A percentile compares a stretch with the other conserved stretches of the same genome.
Evolutionary conservation across 1,140 invertebrate genomes (phyloP).

Genomic region (Batillaria attramentaria): DNA sequence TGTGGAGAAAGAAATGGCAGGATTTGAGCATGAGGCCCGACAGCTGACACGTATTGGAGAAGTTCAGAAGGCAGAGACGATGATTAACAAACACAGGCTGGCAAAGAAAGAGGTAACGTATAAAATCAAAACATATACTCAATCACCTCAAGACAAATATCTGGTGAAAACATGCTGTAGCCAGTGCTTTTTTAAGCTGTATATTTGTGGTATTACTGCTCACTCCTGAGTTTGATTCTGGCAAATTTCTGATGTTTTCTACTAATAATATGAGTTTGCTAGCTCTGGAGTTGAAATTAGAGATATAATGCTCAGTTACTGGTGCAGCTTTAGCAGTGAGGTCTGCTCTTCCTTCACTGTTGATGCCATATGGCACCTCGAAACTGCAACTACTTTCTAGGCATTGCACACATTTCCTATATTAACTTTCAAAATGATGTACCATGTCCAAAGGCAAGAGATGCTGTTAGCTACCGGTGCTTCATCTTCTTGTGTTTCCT

Average conservation of each 20-base stretch:
- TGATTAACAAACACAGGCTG: conserved; percentile 62
- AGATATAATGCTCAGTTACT: not conserved
- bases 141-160: not conserved
- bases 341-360: too few relatives aligned
- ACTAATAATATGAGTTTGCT: not conserved
- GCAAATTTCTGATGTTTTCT: conserved; percentile 3
- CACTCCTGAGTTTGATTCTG: conserved; percentile 21
- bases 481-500: too few relatives aligned
- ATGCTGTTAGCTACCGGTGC: too few relatives aligned
- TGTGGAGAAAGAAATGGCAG: conserved; percentile 47
- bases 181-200: not conserved
- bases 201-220: not conserved
- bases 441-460: too few relatives aligned
- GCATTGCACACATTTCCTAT: too few relatives aligned
- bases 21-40: conserved; percentile 58
- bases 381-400: too few relatives aligned
- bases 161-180: not conserved
- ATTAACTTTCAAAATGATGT: too few relatives aligned
- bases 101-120: conserved; percentile 64
- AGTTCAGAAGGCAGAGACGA: conserved; percentile 61
- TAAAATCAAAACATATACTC: not conserved
- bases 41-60: conserved; percentile 55
- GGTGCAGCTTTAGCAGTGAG: too few relatives aligned
- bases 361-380: too few relatives aligned
- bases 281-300: not conserved